These are phyloP conservation scores for Gopherus flavomarginatus DNA, from an alignment of 2,113 vertebrate species.

Conservation along the genomic window DNA sequence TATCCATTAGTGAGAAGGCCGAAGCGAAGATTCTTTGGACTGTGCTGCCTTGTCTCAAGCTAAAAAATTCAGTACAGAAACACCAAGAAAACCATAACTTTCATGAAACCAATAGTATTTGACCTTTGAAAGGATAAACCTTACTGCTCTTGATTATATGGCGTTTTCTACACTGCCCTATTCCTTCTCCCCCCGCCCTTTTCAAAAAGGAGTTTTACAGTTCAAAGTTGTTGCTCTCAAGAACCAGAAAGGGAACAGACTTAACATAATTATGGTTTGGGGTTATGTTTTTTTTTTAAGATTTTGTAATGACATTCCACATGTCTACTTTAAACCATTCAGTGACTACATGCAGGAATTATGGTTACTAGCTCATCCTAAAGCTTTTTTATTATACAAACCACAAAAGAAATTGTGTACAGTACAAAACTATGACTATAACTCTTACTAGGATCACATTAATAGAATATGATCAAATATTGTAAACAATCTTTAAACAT, in stretches of 20 bases:
- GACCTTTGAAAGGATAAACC: slow-evolving; percentile 75
- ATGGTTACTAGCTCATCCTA: slow-evolving; percentile 69
- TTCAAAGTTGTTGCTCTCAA: slow-evolving; percentile 61
- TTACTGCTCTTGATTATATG: slow-evolving; percentile 82
- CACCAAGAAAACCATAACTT: slow-evolving; percentile 76
- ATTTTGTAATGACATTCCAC: slow-evolving; percentile 72
- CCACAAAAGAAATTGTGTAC: slow-evolving; percentile 72
- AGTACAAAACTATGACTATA: slow-evolving; percentile 74
- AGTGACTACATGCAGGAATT: slow-evolving; percentile 68
- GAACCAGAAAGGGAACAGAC: slow-evolving; percentile 52
- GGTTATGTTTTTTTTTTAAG: slow-evolving; percentile 49
- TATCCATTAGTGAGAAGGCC: slow-evolving; percentile 95
- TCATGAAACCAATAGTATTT: slow-evolving; percentile 80
- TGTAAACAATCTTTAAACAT: slow-evolving; percentile 75
- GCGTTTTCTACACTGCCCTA: slow-evolving; percentile 84
- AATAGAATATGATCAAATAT: slow-evolving; percentile 69
- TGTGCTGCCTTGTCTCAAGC: slow-evolving; percentile 96
- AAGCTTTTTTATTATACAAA: slow-evolving; percentile 66
- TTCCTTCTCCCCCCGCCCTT: slow-evolving; percentile 68
- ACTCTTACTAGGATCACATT: slow-evolving; percentile 69
- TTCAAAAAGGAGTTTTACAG: slow-evolving; percentile 68
- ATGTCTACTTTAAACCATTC: slow-evolving; percentile 73
- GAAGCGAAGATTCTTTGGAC: slow-evolving; percentile 97
- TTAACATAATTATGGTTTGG: slow-evolving; percentile 53
- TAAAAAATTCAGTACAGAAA: slow-evolving; percentile 78